Evolutionary conservation across 2,797 vertebrate species (phyloP), one percentile per base, ranked within the genome.

Genomic region (Enteromius afrohamiltoni): DNA sequence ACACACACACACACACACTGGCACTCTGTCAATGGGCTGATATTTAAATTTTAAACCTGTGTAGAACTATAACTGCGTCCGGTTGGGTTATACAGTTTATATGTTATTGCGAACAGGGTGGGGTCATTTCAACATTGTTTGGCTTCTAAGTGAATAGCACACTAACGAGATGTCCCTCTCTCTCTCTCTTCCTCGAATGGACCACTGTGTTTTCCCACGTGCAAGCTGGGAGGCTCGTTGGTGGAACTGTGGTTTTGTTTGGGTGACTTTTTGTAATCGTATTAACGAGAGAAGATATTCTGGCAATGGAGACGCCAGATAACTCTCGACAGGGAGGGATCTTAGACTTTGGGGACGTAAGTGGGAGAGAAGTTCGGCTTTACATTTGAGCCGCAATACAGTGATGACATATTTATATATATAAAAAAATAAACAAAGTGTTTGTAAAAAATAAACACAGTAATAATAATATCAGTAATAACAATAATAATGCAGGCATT

Each of bases 181-280:
- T 49, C 70, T 13, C 42, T 37, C 65, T 16, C 49, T 31, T 29
- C 40, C 34, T 65, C 73, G 47, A 84, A 75, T 76, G 83, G 82
- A 84, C 83, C 83, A 84, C 85, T 86, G 85, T 90, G 89, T 91
- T 91, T 91, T 88, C 89, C 91, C 92, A 94, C 92, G 93, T 94
- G 93, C 87, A 91, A 85, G 68, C 83, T 76, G 81, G 70, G 70
- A 85, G 77, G 47, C 85, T 79, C 29, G 45, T 79, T 82, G 82
- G 76, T 80, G 76, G 77, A 80, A 64, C 29, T 84, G 79, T 80
- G 82, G 79, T 79, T 80, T 45, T 84, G 86, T 88, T 87, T 88
- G 79, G 85, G 85, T 82, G 84, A 88, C 85, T 88, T 87, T 86
- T 64, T 77, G 64, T 34, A 75, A 68, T 83, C 60, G 62, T 58